These are phyloP conservation scores for Embiotoca jacksoni DNA, from an alignment of 2,113 vertebrate genomes.

Conservation along the genomic window DNA sequence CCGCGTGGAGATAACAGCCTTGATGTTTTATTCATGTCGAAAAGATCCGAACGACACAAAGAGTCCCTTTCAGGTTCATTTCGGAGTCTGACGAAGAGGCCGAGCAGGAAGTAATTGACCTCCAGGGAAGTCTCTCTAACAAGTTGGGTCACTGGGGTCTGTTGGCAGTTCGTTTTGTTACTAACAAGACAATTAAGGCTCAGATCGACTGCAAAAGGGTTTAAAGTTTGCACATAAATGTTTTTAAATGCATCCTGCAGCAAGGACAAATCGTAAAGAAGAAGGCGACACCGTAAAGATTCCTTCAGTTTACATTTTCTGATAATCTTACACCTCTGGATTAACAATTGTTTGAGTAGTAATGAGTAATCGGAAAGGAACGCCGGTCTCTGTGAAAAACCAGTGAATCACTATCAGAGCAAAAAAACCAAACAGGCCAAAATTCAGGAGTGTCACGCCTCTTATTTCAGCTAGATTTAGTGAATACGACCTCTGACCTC, in stretches of 20 bases:
- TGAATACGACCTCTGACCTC: too few relatives aligned
- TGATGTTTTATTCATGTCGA: slow-evolving; percentile 71
- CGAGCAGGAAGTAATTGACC: slow-evolving; percentile 59
- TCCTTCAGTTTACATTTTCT: too few relatives aligned
- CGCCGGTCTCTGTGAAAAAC: too few relatives aligned
- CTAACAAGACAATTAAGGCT: slow-evolving; percentile 35
- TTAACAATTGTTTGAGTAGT: too few relatives aligned
- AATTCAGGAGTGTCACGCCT: too few relatives aligned
- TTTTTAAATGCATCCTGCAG: neutral
- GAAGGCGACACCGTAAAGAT: too few relatives aligned
- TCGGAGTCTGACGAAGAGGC: slow-evolving; percentile 30
- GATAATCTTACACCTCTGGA: too few relatives aligned
- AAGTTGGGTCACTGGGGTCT: slow-evolving; percentile 1
- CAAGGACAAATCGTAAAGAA: neutral
- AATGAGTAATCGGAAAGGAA: too few relatives aligned
- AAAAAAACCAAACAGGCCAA: too few relatives aligned
- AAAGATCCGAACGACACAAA: slow-evolving; percentile 33
- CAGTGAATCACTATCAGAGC: too few relatives aligned
- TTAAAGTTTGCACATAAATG: neutral
- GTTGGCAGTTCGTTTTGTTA: slow-evolving; percentile 1
- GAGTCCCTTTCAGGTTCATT: slow-evolving; percentile 39
- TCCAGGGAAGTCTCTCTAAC: slow-evolving; percentile 31
- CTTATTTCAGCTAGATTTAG: too few relatives aligned
- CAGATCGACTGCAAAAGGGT: neutral
- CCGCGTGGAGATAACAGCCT: slow-evolving; percentile 29